A percentile compares a stretch with the other conserved stretches of the same genome.
phyloP scores from a whole-genome alignment of 2,797 vertebrate species.

The Vespertilio murinus region DNA sequence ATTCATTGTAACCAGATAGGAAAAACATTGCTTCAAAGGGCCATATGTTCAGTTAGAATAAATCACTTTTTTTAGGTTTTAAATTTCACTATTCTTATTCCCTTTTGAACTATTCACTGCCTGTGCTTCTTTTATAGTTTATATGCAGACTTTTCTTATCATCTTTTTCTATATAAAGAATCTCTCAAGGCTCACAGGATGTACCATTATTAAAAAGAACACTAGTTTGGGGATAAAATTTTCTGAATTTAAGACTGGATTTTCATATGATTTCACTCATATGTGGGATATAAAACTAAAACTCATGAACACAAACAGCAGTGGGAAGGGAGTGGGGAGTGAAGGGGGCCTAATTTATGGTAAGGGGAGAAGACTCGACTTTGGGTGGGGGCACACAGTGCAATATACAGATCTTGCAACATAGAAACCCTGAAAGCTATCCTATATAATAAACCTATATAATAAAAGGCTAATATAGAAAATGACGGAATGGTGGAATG shows the following conservation, averaged over 20 bases:
- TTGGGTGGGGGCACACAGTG: no score
- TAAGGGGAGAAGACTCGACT: no score
- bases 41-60: neutral
- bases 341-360: no score
- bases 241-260: neutral
- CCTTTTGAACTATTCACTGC: slow-evolving; percentile 6
- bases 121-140: neutral
- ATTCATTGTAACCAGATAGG: neutral
- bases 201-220: neutral
- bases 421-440: no score
- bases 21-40: neutral
- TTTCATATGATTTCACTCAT: neutral
- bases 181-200: neutral
- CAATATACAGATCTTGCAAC: no score
- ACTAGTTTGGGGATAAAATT: neutral
- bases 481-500: no score
- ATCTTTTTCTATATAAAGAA: neutral
- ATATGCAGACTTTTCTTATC: neutral
- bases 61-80: slow-evolving; percentile 19
- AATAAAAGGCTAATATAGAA: no score
- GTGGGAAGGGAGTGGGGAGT: no score
- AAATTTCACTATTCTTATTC: neutral
- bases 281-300: no score
- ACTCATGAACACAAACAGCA: no score
- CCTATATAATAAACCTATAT: no score